Evolutionary conservation across 2,888 invertebrate species (phyloP).

Genomic region (Carterocephalus palaemon): DNA sequence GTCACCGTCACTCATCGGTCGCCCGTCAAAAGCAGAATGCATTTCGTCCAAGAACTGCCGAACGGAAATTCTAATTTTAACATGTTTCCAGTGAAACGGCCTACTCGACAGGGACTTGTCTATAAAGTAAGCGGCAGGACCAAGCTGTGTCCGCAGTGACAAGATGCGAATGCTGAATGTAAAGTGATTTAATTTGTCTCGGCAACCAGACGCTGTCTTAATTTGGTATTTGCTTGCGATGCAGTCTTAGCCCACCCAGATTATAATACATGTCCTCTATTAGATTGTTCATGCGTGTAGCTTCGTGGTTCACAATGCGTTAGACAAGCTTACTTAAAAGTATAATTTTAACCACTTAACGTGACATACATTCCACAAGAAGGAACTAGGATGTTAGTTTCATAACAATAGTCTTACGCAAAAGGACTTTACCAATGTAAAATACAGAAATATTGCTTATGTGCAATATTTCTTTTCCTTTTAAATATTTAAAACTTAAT

Average conservation of each 20-base stretch:
- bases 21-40: slow-evolving; percentile 56
- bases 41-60: slow-evolving; percentile 68
- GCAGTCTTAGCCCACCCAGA: slow-evolving; percentile 30
- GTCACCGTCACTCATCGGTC: slow-evolving; percentile 28
- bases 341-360: no score
- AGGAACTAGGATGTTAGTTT: no score
- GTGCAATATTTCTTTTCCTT: no score
- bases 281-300: no score
- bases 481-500: no score
- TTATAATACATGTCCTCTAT: slow-evolving; percentile 25
- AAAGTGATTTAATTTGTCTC: slow-evolving; percentile 70
- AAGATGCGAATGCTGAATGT: slow-evolving; percentile 50
- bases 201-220: slow-evolving; percentile 50
- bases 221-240: slow-evolving; percentile 42
- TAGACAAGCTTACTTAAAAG: no score
- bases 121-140: slow-evolving; percentile 60
- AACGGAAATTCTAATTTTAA: slow-evolving; percentile 77
- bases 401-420: no score
- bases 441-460: no score
- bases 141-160: slow-evolving; percentile 56
- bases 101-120: slow-evolving; percentile 57
- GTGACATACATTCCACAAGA: no score
- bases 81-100: slow-evolving; percentile 70
- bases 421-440: no score
- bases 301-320: slow-evolving; percentile 2